Percentiles rank a stretch among this genome's conserved stretches.
These are phyloP conservation scores for Chaitophorus viminalis DNA, from an alignment of 2,888 invertebrate genomes.

Conservation along the genomic window DNA sequence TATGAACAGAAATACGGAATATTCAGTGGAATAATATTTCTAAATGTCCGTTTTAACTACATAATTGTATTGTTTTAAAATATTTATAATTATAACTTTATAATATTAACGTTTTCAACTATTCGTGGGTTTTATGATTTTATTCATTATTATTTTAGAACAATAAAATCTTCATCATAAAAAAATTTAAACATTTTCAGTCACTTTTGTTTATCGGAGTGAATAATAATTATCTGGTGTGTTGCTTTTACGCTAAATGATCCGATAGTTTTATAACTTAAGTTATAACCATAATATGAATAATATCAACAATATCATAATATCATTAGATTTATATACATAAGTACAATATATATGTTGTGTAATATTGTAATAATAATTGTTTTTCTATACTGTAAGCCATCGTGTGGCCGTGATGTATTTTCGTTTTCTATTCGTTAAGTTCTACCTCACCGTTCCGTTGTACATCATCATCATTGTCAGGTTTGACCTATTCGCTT, in stretches of 20 bases:
- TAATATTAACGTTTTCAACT: neutral
- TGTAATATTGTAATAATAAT: neutral
- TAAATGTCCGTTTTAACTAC: no score
- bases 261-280: neutral
- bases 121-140: slow-evolving; percentile 18
- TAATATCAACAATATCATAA: no score
- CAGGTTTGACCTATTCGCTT: neutral
- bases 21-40: no score
- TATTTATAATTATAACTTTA: no score
- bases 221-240: neutral
- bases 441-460: neutral
- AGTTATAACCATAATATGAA: neutral
- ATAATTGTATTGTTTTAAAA: no score
- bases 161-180: slow-evolving; percentile 18
- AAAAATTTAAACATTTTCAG: neutral
- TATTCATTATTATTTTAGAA: slow-evolving; percentile 2
- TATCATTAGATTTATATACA: no score
- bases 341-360: no score
- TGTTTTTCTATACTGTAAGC: neutral
- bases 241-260: neutral
- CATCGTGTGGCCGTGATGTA: neutral
- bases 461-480: neutral
- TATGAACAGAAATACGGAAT: no score
- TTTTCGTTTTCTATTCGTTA: neutral
- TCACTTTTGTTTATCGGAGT: neutral